Base-by-base conservation (phyloP, 2,888 invertebrate species). In the Rosalia funebris region DNA sequence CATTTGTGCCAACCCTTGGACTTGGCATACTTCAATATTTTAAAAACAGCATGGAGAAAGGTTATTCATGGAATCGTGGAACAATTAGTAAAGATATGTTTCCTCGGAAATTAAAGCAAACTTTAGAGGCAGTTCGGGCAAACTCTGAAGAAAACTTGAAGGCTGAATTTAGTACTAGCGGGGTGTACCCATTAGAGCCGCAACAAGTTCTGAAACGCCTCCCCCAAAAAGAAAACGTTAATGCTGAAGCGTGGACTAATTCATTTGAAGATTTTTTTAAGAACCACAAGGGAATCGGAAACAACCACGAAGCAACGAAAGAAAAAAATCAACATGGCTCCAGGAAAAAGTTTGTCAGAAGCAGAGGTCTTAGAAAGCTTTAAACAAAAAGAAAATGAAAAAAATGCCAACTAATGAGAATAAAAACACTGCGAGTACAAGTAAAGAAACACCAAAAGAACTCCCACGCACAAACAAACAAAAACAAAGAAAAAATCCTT, bases 1-100 rank as follows among this genome's bases (percentile, higher is more conserved):
- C 42, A n/a, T n/a, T n/a, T n/a, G n/a, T n/a, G n/a, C n/a, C n/a
- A n/a, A 42, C 42, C 42, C 42, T 42, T 42, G 42, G 42, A 42
- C 19, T 42, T 42, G 42, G 42, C 42, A 42, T 42, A 42, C 15
- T 42, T 42, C 42, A 42, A 16, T 42, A 12, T 16, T 15, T 42
- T 42, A 42, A 42, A 42, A 42, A 42, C 16, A 42, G 42, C 42
- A 42, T 42, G 42, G 42, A 42, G 42, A 42, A 42, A 42, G 42
- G 42, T 16, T n/a, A 2, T 42, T n/a, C 42, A 42, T 14, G 14
- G 7, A 25, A 25, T 7, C 25, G 25, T 25, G 25, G 25, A 3
- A 25, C 25, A 25, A 25, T 25, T 25, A 25, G 4, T 25, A 25
- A 25, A 25, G 25, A 25, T 7, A 25, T 25, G 7, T 25, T 25